Conservation (phyloP, 2,797 vertebrate species). For the Hafferia zeledoni region DNA sequence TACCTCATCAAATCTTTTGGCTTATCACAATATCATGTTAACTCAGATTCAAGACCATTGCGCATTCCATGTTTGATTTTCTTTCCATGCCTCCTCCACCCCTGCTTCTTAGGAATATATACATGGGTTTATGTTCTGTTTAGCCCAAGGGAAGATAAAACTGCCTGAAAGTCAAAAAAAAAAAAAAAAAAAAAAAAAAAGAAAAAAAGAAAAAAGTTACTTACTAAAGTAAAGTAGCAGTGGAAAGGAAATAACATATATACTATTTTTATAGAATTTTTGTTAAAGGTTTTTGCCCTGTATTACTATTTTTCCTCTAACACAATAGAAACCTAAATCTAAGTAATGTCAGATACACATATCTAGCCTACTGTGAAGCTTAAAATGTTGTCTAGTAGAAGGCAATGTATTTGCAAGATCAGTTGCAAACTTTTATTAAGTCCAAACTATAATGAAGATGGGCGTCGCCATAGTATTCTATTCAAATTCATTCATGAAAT, state of each 20-base stretch:
- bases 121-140: neutral
- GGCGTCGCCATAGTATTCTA: neutral
- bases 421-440: neutral
- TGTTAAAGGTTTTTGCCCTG: neutral
- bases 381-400: neutral
- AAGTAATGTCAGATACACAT: neutral
- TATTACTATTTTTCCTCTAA: neutral
- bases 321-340: neutral
- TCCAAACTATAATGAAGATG: neutral
- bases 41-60: conserved; percentile 37
- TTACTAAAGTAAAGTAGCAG: neutral
- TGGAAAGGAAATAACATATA: neutral
- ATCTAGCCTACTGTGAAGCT: neutral
- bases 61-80: neutral
- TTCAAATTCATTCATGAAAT: neutral
- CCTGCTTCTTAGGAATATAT: neutral
- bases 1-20: conserved; percentile 43
- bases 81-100: accelerated
- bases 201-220: neutral
- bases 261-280: neutral
- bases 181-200: too few relatives aligned
- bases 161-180: neutral
- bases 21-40: conserved; percentile 20
- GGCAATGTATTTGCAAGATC: neutral
- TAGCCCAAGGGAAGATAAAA: neutral